Evolutionary conservation across 2,888 invertebrate genomes (phyloP).

Genomic region (Gymnosoma rotundatum): DNA sequence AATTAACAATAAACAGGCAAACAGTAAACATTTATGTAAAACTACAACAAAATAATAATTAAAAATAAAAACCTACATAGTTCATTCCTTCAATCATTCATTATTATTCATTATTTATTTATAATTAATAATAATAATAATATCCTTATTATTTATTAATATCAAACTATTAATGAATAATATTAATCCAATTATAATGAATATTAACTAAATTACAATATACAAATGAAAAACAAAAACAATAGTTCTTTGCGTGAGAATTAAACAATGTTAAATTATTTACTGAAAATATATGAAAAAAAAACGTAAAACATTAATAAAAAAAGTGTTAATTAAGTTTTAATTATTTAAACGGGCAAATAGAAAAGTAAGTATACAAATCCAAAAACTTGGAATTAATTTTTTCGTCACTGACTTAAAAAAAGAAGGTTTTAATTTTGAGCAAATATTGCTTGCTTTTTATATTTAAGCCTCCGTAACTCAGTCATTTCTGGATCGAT

Average conservation of each 20-base stretch:
- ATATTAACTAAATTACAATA: conserved; percentile 64
- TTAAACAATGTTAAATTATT: conserved; percentile 82
- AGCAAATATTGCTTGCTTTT: too few relatives aligned
- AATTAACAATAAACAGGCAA: conserved; percentile 59
- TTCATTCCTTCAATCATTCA: conserved; percentile 67
- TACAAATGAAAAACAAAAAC: conserved; percentile 69
- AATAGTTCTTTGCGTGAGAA: conserved; percentile 83
- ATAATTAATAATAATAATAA: conserved; percentile 62
- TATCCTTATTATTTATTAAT: conserved; percentile 63
- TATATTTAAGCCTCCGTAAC: too few relatives aligned
- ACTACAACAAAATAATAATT: conserved; percentile 55
- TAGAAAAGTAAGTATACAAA: background rate
- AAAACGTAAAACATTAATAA: conserved; percentile 5
- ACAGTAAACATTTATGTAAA: conserved; percentile 61
- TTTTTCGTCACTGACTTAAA: too few relatives aligned
- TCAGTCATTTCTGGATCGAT: too few relatives aligned
- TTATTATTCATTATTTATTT: conserved; percentile 65
- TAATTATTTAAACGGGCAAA: background rate
- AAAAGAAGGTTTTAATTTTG: too few relatives aligned
- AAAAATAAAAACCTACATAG: conserved; percentile 32
- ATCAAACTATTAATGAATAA: conserved; percentile 66
- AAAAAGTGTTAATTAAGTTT: too few relatives aligned
- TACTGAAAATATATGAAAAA: conserved; percentile 81
- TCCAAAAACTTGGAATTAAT: too few relatives aligned
- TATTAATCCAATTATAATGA: conserved; percentile 65